Base-by-base conservation (phyloP, 2,888 invertebrate species). In the Mythimna pallens region DNA sequence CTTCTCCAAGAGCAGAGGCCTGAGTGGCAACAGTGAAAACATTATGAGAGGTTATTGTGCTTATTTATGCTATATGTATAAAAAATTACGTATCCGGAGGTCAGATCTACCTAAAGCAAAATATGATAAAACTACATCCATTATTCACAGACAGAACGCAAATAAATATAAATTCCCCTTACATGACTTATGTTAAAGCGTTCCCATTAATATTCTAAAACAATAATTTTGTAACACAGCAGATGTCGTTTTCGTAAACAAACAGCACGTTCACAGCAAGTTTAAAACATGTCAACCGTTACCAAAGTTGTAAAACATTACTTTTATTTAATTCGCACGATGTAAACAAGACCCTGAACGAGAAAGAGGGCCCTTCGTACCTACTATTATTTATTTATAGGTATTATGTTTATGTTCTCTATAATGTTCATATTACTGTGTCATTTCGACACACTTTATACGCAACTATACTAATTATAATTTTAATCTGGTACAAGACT, bases 181-280 rank as follows among this genome's bases (percentile, higher is more conserved):
- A 66, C 76, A 76, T 75, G 61, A 74, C 75, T 40, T 25, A 54
- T 65, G 12, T 52, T 36, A 22, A 59, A 20, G 14, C 61, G 25
- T 62, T 54, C 30, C 17, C 64, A 78, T 78, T 78, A 63, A 55
- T 40, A 82, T 65, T 65, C 57, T 54, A 58, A 62, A 71, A 82
- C 65, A 78, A 82, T 70, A 40, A 78, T 78, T 57, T 55, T 57
- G 12, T 55, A 63, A 65, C 61, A 47, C 62, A 66, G 59, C 78
- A 82, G 71, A 82, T 79, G 78, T 59, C 54, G 40, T 59, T 64
- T 82, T 43, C 20, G 54, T 55, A 30, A 78, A 66, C 65, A 81
- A 75, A 62, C 67, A 65, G 63, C 65, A 57, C 57, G 64, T 52
- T 58, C 30, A 25, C 40, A 81, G 14, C 8, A n/a, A 55, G 7